Evolutionary conservation across 1,140 invertebrate species (phyloP).

Genomic region (Habropoda laboriosa): DNA sequence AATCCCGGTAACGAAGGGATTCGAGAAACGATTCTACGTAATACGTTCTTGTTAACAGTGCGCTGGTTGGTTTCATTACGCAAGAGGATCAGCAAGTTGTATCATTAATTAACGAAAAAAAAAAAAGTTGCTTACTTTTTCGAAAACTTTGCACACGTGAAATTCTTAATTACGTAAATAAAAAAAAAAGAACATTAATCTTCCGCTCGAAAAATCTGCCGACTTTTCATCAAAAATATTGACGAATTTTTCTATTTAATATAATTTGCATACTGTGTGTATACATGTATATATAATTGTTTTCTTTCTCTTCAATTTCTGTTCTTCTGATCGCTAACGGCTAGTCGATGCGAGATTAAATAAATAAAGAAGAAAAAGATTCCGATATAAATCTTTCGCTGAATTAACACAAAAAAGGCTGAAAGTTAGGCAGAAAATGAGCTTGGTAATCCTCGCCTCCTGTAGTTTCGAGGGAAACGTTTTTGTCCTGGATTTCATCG

Average conservation of each 20-base stretch:
- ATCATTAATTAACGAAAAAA: constrained; percentile 2
- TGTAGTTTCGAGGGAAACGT: not conserved
- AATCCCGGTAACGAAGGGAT: constrained; percentile 24
- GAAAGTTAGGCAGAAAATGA: not conserved
- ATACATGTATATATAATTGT: too few species aligned
- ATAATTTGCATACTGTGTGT: too few species aligned
- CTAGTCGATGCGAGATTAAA: too few species aligned
- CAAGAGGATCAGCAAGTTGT: not conserved
- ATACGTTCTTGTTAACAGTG: constrained; percentile 17
- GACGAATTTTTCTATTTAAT: too few species aligned
- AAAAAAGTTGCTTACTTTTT: not conserved
- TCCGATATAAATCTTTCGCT: too few species aligned
- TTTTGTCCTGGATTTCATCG: constrained; percentile 14
- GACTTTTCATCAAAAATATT: too few species aligned
- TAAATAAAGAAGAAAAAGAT: too few species aligned
- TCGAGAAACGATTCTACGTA: constrained; percentile 21
- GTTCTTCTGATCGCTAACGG: too few species aligned
- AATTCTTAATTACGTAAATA: too few species aligned
- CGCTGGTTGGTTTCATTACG: not conserved
- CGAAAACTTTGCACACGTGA: not conserved
- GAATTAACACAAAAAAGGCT: not conserved
- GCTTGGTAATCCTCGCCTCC: not conserved
- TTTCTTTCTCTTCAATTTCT: too few species aligned
- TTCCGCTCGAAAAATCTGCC: too few species aligned
- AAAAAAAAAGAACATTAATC: too few species aligned